Base-by-base conservation (phyloP, 2,888 invertebrate genomes). In the Stenolophus ochropezus region DNA sequence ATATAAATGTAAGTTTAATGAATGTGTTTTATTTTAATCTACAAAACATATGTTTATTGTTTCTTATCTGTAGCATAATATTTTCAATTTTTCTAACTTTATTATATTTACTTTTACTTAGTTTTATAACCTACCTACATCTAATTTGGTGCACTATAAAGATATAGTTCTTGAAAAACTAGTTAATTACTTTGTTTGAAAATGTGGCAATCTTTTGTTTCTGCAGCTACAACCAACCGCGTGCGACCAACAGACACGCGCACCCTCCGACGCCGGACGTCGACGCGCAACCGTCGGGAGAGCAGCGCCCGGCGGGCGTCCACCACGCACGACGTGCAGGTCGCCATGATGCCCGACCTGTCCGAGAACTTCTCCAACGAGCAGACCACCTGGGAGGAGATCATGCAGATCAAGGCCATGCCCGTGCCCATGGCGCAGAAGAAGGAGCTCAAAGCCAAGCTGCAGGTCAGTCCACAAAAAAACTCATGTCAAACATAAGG, bases 401-500 rank as follows among this genome's bases (percentile, higher is more conserved):
- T 96, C 65, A 95, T 95, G 94, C 94, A 94, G 87, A 95, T 96
- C 83, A 96, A 96, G 86, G 93, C 94, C 0, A 93, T 96, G 93
- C 96, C 96, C 0, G 93, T 96, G 4, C 93, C 94, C 4, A 96
- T 96, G 96, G 91, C 93, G 21, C 95, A 96, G 89, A 96, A 96
- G 86, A 91, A 93, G 84, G 95, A 95, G 86, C 90, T 95, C 84
- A 96, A 96, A 87, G 92, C 93, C 1, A 94, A 95, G 86, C 89
- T 96, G 84, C 93, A 95, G 92, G 95, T 96, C n/a, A 51, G 18
- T n/a, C n/a, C n/a, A n/a, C n/a, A n/a, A 51, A 16, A 51, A 5
- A 14, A 51, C 8, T 51, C 51, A 51, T 1, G 3, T 51, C 11
- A 5, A 14, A 16, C n/a, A 49, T 14, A 49, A 2, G 4, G 14